Percentiles rank a stretch among this genome's conserved stretches.
Evolutionary conservation across 1,140 invertebrate species (phyloP).

Genomic region (Alviniconcha marisindica): DNA sequence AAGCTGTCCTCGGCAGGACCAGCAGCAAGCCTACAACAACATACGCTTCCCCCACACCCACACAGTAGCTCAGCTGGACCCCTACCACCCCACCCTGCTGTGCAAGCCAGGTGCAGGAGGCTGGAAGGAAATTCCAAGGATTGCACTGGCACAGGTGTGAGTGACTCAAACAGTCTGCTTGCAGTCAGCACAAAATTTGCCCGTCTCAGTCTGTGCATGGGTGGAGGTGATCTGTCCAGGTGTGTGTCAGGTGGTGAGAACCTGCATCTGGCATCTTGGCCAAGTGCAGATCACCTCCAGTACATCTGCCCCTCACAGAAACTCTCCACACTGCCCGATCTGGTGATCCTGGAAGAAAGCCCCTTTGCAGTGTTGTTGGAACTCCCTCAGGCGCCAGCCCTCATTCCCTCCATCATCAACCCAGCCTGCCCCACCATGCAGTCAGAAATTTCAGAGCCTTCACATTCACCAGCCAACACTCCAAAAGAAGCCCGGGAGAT

Average conservation of each 20-base stretch:
- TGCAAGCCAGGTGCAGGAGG: not conserved
- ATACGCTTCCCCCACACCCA: too few species aligned
- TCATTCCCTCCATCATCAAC: slow-evolving; percentile 2
- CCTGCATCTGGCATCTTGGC: not conserved
- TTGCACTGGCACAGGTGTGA: too few species aligned
- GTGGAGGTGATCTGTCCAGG: not conserved
- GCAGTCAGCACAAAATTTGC: not conserved
- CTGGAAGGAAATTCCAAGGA: not conserved
- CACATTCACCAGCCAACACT: not conserved
- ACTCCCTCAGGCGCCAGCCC: not conserved
- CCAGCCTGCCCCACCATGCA: not conserved
- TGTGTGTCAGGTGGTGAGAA: too few species aligned
- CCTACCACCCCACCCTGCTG: too few species aligned
- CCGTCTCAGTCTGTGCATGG: not conserved
- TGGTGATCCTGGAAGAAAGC: not conserved
- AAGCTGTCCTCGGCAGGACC: too few species aligned
- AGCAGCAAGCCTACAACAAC: too few species aligned
- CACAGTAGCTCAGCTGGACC: too few species aligned
- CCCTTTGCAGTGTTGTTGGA: not conserved
- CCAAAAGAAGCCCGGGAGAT: slow-evolving; percentile 43
- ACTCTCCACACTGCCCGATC: not conserved
- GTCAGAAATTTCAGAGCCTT: not conserved
- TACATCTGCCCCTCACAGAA: slow-evolving; percentile 15
- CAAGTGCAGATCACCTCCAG: not conserved
- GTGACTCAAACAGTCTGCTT: not conserved